Conservation (phyloP, 2,888 invertebrate genomes). For the Yponomeuta evonymella region DNA sequence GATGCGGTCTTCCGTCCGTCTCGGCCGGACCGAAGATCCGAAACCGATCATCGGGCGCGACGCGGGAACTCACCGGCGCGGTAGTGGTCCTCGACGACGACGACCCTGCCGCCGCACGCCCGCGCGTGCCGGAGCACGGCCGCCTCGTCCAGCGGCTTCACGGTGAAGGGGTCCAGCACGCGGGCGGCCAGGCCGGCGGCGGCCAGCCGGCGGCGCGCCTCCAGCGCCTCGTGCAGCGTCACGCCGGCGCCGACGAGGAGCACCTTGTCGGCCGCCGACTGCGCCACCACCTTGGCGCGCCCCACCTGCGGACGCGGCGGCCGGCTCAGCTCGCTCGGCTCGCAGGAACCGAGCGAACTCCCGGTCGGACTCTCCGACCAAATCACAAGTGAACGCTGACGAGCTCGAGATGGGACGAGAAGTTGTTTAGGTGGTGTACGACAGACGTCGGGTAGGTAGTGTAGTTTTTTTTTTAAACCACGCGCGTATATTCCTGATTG, state of each 20-base stretch:
- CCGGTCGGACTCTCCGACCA: too few relatives aligned
- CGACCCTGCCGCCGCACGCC: slow-evolving; percentile 85
- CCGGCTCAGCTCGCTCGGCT: too few relatives aligned
- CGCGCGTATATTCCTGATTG: too few relatives aligned
- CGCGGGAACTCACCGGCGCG: slow-evolving; percentile 79
- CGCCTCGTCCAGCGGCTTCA: slow-evolving; percentile 94
- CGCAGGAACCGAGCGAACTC: too few relatives aligned
- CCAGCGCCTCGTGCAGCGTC: slow-evolving; percentile 92
- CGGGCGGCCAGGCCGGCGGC: slow-evolving; percentile 79
- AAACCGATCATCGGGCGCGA: too few relatives aligned
- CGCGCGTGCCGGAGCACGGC: slow-evolving; percentile 85
- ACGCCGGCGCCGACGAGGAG: slow-evolving; percentile 95
- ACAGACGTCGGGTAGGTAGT: too few relatives aligned
- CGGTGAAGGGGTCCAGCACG: slow-evolving; percentile 95
- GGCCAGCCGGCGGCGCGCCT: slow-evolving; percentile 86
- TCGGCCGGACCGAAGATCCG: too few relatives aligned
- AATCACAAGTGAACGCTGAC: too few relatives aligned
- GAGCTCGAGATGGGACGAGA: too few relatives aligned
- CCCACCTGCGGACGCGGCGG: slow-evolving; percentile 72
- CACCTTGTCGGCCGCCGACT: slow-evolving; percentile 85
- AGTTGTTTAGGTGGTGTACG: too few relatives aligned
- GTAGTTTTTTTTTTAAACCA: too few relatives aligned
- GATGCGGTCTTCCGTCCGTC: too few relatives aligned
- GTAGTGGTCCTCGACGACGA: slow-evolving; percentile 99
- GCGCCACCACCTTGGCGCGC: slow-evolving; percentile 85